phyloP scores from a whole-genome alignment of 1,140 invertebrate genomes.

The Drosophila murphyi region DNA sequence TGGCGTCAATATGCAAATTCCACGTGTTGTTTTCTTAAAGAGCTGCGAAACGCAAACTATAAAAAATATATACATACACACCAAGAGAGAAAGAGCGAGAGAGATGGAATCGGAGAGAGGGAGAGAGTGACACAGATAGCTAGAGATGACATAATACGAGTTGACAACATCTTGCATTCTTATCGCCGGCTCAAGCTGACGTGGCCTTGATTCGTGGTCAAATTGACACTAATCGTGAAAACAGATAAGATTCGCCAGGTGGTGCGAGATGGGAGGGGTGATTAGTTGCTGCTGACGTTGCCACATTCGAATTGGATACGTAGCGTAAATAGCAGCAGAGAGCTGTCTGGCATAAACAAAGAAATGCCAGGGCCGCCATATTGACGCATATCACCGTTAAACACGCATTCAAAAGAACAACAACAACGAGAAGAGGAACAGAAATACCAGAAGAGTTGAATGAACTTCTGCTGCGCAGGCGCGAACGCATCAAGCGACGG shows the following conservation, averaged over 20 bases:
- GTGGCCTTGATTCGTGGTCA: constrained; percentile 44
- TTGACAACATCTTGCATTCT: constrained; percentile 44
- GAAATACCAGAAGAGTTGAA: constrained; percentile 63
- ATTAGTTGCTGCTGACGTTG: constrained; percentile 45
- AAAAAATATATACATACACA: background rate
- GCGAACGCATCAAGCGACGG: constrained; percentile 35
- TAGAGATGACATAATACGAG: constrained; percentile 42
- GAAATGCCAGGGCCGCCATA: constrained; percentile 43
- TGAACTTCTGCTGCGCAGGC: constrained; percentile 67
- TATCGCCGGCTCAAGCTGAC: constrained; percentile 49
- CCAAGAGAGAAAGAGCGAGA: background rate
- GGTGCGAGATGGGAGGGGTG: background rate
- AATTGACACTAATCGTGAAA: constrained; percentile 9
- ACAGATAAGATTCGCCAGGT: constrained; percentile 35
- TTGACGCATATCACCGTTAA: constrained; percentile 54
- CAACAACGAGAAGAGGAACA: constrained; percentile 27
- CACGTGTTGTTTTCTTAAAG: constrained; percentile 64
- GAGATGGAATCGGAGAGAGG: background rate
- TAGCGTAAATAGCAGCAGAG: constrained; percentile 17
- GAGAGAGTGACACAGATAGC: background rate
- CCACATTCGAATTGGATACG: constrained; percentile 14
- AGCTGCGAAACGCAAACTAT: constrained; percentile 50
- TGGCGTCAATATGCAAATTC: constrained; percentile 67
- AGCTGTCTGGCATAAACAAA: constrained; percentile 65
- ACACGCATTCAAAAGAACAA: constrained; percentile 43